These are phyloP conservation scores for Odontocolon sp. DNA, from an alignment of 2,888 invertebrate genomes.

Conservation along the genomic window DNA sequence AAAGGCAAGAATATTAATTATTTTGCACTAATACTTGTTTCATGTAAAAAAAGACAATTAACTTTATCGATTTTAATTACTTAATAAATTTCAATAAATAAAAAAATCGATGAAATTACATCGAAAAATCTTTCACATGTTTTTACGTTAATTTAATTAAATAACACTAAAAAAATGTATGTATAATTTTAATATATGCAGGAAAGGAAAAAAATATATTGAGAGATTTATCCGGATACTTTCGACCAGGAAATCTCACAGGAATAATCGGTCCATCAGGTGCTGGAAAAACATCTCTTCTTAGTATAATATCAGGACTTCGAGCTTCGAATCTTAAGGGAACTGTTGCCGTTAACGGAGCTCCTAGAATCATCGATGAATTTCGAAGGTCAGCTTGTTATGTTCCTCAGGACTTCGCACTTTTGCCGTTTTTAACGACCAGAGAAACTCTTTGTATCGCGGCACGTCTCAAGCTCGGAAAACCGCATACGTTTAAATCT, in stretches of 20 bases:
- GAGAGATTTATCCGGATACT: constrained; percentile 83
- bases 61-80: background rate
- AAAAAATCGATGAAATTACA: too few relatives aligned
- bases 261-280: constrained; percentile 88
- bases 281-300: constrained; percentile 89
- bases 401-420: constrained; percentile 83
- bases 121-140: too few relatives aligned
- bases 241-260: constrained; percentile 84
- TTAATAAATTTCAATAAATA: background rate
- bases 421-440: constrained; percentile 83
- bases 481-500: constrained; percentile 50
- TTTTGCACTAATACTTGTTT: background rate
- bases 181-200: too few relatives aligned
- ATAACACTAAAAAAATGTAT: background rate
- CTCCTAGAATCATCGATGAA: constrained; percentile 84
- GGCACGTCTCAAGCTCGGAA: constrained; percentile 82
- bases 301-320: constrained; percentile 88
- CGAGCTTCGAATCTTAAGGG: constrained; percentile 81
- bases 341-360: constrained; percentile 87
- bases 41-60: background rate
- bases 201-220: constrained; percentile 81
- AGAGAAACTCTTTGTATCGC: constrained; percentile 84
- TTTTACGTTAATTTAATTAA: background rate
- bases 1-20: constrained; percentile 49
- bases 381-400: constrained; percentile 89